Conservation (phyloP, 2,113 vertebrate genomes). For the Mus pahari region DNA sequence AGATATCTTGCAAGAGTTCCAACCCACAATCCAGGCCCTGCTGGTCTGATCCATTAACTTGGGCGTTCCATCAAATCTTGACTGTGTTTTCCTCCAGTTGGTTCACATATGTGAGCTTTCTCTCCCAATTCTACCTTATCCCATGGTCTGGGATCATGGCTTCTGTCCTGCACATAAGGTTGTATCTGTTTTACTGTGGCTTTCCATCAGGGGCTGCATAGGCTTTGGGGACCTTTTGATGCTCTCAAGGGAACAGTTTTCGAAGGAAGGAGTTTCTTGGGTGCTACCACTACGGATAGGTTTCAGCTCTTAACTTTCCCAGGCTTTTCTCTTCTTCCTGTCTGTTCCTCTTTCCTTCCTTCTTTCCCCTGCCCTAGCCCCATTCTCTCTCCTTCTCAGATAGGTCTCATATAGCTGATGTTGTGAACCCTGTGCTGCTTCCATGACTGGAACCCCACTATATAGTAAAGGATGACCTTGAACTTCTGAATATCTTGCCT, state of each 20-base stretch:
- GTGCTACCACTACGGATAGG: neutral
- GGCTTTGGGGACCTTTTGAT: neutral
- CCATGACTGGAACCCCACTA: neutral
- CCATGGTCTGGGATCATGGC: neutral
- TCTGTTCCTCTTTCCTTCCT: neutral
- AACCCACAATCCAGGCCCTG: constrained; percentile 72
- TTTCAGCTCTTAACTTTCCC: neutral
- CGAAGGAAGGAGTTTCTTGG: neutral
- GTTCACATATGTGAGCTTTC: constrained; percentile 67
- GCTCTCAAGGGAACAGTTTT: neutral
- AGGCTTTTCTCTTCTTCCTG: neutral
- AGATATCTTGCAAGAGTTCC: constrained; percentile 74
- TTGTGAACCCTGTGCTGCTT: neutral
- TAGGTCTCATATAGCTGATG: neutral
- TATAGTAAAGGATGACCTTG: neutral
- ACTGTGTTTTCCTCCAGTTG: constrained; percentile 67
- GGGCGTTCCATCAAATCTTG: constrained; percentile 72
- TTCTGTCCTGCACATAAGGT: constrained; percentile 39
- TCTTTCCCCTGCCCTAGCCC: neutral
- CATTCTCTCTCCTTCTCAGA: neutral
- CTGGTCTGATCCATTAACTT: constrained; percentile 74
- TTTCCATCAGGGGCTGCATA: neutral
- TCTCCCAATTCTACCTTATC: neutral
- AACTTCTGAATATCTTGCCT: neutral
- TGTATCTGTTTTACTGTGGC: neutral